phyloP scores from a whole-genome alignment of 2,113 vertebrate species.

The Gobiocypris rarus region DNA sequence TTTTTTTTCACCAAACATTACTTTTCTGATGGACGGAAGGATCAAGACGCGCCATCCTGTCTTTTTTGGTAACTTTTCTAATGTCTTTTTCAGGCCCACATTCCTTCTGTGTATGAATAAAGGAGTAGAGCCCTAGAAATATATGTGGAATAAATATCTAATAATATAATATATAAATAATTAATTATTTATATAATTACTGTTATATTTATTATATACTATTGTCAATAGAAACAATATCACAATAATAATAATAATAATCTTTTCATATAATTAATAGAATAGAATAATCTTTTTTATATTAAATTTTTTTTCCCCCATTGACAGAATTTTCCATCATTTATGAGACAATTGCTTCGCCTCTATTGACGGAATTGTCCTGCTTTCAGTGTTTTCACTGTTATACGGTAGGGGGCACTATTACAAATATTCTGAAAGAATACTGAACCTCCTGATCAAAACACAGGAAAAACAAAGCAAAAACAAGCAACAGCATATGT shows the following conservation, averaged over 20 bases:
- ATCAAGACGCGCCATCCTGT: constrained; percentile 64
- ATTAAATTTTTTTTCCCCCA: too few relatives aligned
- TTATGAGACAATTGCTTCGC: too few relatives aligned
- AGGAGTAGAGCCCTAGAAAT: constrained; percentile 38
- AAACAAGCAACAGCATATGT: too few relatives aligned
- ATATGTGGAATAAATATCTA: neutral
- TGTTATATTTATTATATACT: neutral
- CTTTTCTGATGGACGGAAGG: constrained; percentile 62
- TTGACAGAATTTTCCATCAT: too few relatives aligned
- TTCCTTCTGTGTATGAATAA: constrained; percentile 49
- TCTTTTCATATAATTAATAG: too few relatives aligned
- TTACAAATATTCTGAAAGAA: too few relatives aligned
- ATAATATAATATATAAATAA: neutral
- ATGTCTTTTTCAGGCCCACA: constrained; percentile 68
- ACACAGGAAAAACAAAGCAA: too few relatives aligned
- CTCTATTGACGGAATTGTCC: too few relatives aligned
- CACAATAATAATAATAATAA: neutral
- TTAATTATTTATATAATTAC: neutral
- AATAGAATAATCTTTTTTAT: too few relatives aligned
- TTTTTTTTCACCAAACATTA: constrained; percentile 38
- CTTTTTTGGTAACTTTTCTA: constrained; percentile 61
- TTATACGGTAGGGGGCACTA: too few relatives aligned
- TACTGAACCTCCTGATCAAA: too few relatives aligned
- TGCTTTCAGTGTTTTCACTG: too few relatives aligned
- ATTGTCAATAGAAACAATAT: neutral